Percentiles rank a stretch among this genome's conserved stretches.
Evolutionary conservation across 2,888 invertebrate species (phyloP).

Genomic region (Eupeodes latifasciatus): DNA sequence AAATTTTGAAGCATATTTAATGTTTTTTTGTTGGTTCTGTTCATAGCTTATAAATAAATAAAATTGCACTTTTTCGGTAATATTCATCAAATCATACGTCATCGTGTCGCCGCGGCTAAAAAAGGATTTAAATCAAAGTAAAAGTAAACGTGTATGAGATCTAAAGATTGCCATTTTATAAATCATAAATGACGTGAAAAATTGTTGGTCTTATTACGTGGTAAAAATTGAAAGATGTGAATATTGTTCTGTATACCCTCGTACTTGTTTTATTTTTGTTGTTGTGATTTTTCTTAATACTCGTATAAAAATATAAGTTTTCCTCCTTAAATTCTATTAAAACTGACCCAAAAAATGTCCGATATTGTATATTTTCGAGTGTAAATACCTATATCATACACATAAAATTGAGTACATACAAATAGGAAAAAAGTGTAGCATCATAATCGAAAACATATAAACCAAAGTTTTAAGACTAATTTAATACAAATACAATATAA

Average conservation of each 20-base stretch:
- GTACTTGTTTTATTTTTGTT: background rate
- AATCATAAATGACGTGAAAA: conserved; percentile 41
- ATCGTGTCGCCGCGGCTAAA: conserved; percentile 55
- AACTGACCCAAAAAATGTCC: conserved; percentile 17
- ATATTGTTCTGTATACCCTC: conserved; percentile 24
- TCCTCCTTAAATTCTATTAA: background rate
- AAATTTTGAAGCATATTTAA: conserved; percentile 8
- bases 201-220: conserved; percentile 33
- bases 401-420: conserved; percentile 21
- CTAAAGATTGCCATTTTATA: conserved; percentile 40
- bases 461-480: conserved; percentile 43
- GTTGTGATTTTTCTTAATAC: conserved; percentile 19
- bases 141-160: conserved; percentile 23
- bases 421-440: conserved; percentile 24
- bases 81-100: conserved; percentile 10
- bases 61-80: conserved; percentile 45
- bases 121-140: conserved; percentile 35
- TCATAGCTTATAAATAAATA: background rate
- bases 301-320: background rate
- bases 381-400: conserved; percentile 17
- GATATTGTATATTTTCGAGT: conserved; percentile 13
- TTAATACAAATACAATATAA: conserved; percentile 14
- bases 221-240: conserved; percentile 48
- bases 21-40: background rate
- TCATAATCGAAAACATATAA: conserved; percentile 36